These are phyloP conservation scores for Leptopilina syphax DNA, from an alignment of 2,888 invertebrate species.

Conservation along the genomic window DNA sequence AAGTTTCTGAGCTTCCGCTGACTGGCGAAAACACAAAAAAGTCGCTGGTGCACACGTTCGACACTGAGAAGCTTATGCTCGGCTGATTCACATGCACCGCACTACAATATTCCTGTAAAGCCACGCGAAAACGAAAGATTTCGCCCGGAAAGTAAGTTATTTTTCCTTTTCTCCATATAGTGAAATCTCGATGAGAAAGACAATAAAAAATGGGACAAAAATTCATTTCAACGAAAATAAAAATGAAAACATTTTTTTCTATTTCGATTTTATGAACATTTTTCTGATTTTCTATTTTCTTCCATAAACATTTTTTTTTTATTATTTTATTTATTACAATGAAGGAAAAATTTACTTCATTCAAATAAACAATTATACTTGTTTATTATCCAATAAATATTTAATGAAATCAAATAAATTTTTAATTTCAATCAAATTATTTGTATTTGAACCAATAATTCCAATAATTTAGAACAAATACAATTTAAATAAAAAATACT, in stretches of 20 bases:
- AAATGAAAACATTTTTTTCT: background rate
- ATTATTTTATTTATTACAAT: too few relatives aligned
- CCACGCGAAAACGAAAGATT: conserved; percentile 9
- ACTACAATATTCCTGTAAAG: conserved; percentile 19
- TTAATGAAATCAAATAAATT: too few relatives aligned
- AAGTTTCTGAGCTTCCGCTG: conserved; percentile 31
- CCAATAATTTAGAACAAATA: too few relatives aligned
- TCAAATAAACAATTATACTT: too few relatives aligned
- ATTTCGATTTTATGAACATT: too few relatives aligned
- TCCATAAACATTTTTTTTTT: too few relatives aligned
- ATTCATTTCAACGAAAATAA: background rate
- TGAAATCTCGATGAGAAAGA: conserved; percentile 3
- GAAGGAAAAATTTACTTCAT: too few relatives aligned
- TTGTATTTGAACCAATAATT: too few relatives aligned
- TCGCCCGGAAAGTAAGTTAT: background rate
- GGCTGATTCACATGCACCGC: conserved; percentile 30
- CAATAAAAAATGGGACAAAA: background rate
- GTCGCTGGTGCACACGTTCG: conserved; percentile 25
- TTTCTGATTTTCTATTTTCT: too few relatives aligned
- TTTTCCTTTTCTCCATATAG: conserved; percentile 1
- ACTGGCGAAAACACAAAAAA: conserved; percentile 15
- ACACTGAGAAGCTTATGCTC: conserved; percentile 28
- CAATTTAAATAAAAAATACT: too few relatives aligned
- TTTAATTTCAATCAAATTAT: too few relatives aligned
- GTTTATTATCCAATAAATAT: too few relatives aligned